phyloP scores from a whole-genome alignment of 2,888 invertebrate species.

The Steinernema carpocapsae region DNA sequence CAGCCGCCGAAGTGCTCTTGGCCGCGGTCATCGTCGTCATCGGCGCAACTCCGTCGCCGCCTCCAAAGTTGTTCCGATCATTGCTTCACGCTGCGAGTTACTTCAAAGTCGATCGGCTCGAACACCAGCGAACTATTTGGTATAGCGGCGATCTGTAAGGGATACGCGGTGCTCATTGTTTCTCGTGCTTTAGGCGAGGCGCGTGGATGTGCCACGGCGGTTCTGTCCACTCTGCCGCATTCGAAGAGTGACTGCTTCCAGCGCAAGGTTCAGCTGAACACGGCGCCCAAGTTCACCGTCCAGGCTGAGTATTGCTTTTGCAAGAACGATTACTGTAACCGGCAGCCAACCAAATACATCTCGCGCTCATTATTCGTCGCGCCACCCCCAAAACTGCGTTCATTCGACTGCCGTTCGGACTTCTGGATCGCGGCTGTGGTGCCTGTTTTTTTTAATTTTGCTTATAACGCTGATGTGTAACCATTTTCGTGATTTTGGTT shows the following conservation, averaged over 20 bases:
- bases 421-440: not conserved
- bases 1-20: not conserved
- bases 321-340: constrained; percentile 27
- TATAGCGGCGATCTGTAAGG: not conserved
- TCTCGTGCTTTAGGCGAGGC: not conserved
- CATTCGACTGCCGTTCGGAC: not conserved
- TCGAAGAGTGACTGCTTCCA: not conserved
- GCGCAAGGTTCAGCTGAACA: not conserved
- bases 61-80: constrained; percentile 1
- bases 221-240: not conserved
- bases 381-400: not conserved
- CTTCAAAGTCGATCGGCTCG: constrained; percentile 8
- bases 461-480: not conserved
- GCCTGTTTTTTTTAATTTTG: not conserved
- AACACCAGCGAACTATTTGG: constrained; percentile 21
- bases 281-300: not conserved
- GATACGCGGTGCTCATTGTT: not conserved
- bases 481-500: not conserved
- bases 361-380: not conserved
- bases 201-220: not conserved
- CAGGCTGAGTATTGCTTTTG: constrained; percentile 9
- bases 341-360: constrained; percentile 1
- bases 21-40: not conserved
- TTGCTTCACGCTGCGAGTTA: constrained; percentile 21
- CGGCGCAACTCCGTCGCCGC: constrained; percentile 12